Evolutionary conservation across 2,888 invertebrate genomes (phyloP).

Genomic region (Melipona bicolor): DNA sequence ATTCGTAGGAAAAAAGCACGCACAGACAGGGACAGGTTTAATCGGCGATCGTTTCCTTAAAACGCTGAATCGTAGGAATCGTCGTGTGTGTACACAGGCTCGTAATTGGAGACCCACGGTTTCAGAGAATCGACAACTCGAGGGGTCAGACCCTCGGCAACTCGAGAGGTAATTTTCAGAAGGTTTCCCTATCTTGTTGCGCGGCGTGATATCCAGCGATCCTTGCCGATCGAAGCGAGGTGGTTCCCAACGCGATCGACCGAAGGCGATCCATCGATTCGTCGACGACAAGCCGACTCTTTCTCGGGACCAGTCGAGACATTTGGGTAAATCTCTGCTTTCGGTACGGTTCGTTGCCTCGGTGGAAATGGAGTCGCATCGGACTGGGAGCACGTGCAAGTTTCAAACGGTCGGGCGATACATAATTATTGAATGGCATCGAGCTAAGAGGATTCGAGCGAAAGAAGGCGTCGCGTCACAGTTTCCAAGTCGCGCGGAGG

Average conservation of each 20-base stretch:
- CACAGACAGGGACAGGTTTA: slow-evolving; percentile 14
- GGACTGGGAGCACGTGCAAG: background rate
- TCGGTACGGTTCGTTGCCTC: background rate
- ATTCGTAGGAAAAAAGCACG: slow-evolving; percentile 2
- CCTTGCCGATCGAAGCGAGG: slow-evolving; percentile 13
- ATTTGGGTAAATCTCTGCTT: background rate
- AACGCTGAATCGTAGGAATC: slow-evolving; percentile 31
- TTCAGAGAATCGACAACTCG: slow-evolving; percentile 63
- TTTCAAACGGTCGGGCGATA: slow-evolving; percentile 9
- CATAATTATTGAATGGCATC: slow-evolving; percentile 39
- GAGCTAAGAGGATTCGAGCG: slow-evolving; percentile 60
- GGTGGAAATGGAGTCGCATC: background rate
- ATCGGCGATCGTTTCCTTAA: slow-evolving; percentile 42
- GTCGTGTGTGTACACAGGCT: slow-evolving; percentile 22
- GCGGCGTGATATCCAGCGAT: slow-evolving; percentile 25
- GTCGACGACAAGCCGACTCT: background rate
- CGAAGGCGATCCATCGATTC: background rate
- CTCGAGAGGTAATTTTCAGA: slow-evolving; percentile 69
- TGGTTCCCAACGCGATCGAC: background rate
- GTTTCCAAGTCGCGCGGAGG: slow-evolving; percentile 58
- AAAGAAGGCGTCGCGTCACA: slow-evolving; percentile 54
- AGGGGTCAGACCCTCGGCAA: slow-evolving; percentile 71
- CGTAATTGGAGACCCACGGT: slow-evolving; percentile 70
- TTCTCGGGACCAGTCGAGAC: background rate
- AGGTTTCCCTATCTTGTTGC: slow-evolving; percentile 74